Evolutionary conservation across 2,797 vertebrate species (phyloP).

Genomic region (Florisuga fusca): DNA sequence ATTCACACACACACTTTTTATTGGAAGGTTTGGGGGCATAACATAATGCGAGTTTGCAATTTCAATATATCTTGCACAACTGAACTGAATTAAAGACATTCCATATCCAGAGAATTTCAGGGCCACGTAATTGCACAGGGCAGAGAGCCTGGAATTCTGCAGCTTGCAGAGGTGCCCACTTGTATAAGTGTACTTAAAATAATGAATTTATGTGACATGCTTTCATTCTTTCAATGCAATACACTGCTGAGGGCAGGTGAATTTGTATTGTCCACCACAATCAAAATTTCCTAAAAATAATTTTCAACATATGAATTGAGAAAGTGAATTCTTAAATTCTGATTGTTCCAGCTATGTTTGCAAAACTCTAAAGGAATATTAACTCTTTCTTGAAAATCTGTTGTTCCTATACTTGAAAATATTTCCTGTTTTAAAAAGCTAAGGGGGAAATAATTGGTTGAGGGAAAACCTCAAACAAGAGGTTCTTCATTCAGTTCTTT

Average conservation of each 20-base stretch:
- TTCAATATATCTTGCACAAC: conserved; percentile 1
- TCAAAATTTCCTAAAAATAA: background rate
- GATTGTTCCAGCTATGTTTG: background rate
- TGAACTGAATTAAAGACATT: conserved; percentile 14
- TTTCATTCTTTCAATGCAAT: background rate
- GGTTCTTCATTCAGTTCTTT: background rate
- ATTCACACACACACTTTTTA: background rate
- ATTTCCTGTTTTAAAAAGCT: background rate
- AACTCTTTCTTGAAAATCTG: background rate
- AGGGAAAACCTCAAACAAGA: background rate
- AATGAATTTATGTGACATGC: background rate
- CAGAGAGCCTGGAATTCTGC: background rate
- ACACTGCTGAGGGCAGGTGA: background rate
- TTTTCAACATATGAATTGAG: background rate
- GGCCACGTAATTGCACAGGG: background rate
- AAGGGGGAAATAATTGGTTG: background rate
- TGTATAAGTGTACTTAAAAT: background rate
- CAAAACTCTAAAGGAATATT: background rate
- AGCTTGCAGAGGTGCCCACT: background rate
- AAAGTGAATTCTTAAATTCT: background rate
- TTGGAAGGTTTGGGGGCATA: background rate
- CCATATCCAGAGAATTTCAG: conserved; percentile 12
- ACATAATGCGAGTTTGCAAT: background rate
- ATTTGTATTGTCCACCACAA: background rate
- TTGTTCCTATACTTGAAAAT: background rate